A percentile compares a stretch with the other conserved stretches of the same genome.
Conservation (phyloP, 2,113 vertebrate genomes). For the Takifugu bimaculatus region DNA sequence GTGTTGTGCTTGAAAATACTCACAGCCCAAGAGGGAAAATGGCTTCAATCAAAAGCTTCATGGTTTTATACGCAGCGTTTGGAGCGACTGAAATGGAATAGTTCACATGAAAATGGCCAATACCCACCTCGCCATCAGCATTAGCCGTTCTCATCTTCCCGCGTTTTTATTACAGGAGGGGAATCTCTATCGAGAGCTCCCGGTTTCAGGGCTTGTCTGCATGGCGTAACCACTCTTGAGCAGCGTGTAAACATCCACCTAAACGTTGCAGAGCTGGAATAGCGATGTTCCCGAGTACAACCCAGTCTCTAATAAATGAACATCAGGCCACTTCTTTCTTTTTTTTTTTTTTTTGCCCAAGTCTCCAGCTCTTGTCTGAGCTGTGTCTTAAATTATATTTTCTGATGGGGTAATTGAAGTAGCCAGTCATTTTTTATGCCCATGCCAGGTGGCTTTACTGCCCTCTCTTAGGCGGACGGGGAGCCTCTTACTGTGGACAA, state of each 20-base stretch:
- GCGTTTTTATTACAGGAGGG: slow-evolving; percentile 15
- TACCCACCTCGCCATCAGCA: slow-evolving; percentile 17
- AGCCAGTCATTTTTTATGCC: slow-evolving; percentile 53
- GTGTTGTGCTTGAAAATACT: slow-evolving; percentile 13
- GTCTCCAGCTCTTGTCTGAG: slow-evolving; percentile 47
- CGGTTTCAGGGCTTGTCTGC: slow-evolving; percentile 3
- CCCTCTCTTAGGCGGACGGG: slow-evolving; percentile 19
- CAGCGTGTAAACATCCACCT: slow-evolving; percentile 45
- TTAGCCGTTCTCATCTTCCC: slow-evolving; percentile 10
- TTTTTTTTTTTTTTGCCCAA: slow-evolving; percentile 1
- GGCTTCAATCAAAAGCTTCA: slow-evolving; percentile 22
- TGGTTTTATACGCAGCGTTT: slow-evolving; percentile 16
- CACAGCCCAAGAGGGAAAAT: slow-evolving; percentile 9
- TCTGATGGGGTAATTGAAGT: slow-evolving; percentile 62
- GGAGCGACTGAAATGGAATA: not conserved
- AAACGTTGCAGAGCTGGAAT: slow-evolving; percentile 30
- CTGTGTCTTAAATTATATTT: slow-evolving; percentile 50
- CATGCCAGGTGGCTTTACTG: slow-evolving; percentile 40
- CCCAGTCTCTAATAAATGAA: slow-evolving; percentile 39
- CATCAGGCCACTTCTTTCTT: slow-evolving; percentile 12
- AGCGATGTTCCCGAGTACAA: slow-evolving; percentile 20
- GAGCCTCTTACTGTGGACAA: slow-evolving; percentile 21
- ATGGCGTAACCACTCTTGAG: slow-evolving; percentile 30
- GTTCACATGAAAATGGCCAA: slow-evolving; percentile 17
- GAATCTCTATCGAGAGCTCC: slow-evolving; percentile 9